These are phyloP conservation scores for Scelioninae gen. 2 DNA, from an alignment of 2,888 invertebrate genomes.

Conservation along the genomic window DNA sequence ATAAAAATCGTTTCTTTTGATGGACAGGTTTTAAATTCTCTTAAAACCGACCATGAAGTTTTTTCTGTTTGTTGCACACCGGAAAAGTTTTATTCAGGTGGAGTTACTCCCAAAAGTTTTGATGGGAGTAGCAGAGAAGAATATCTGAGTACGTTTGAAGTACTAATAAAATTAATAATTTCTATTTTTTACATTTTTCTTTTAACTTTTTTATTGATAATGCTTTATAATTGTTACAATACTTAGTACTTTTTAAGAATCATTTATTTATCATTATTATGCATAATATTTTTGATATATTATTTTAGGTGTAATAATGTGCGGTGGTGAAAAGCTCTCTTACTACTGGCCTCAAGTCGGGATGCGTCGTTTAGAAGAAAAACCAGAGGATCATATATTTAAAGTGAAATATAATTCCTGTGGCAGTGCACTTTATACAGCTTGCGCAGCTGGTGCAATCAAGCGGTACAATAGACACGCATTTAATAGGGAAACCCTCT, in stretches of 20 bases:
- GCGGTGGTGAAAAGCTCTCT: slow-evolving; percentile 34
- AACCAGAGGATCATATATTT: slow-evolving; percentile 19
- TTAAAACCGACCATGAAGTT: slow-evolving; percentile 37
- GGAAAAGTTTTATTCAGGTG: slow-evolving; percentile 30
- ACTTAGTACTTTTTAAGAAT: too few relatives aligned
- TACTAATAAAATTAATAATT: too few relatives aligned
- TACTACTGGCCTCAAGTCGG: slow-evolving; percentile 39
- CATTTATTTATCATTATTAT: too few relatives aligned
- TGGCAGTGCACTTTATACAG: slow-evolving; percentile 37
- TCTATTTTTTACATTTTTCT: too few relatives aligned
- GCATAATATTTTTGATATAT: too few relatives aligned
- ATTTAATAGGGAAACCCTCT: slow-evolving; percentile 24
- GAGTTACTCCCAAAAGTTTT: slow-evolving; percentile 42
- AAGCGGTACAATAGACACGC: slow-evolving; percentile 42
- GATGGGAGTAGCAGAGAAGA: slow-evolving; percentile 11
- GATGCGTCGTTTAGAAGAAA: slow-evolving; percentile 26
- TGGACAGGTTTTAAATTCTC: slow-evolving; percentile 25
- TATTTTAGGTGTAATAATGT: slow-evolving; percentile 46
- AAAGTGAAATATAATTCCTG: slow-evolving; percentile 40
- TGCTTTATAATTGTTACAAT: too few relatives aligned
- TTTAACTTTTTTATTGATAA: too few relatives aligned
- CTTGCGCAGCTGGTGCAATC: slow-evolving; percentile 25
- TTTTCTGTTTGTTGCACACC: slow-evolving; percentile 42
- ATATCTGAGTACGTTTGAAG: slow-evolving; percentile 22
- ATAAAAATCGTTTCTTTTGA: slow-evolving; percentile 30